phyloP scores from a whole-genome alignment of 2,113 vertebrate genomes.

The Benitochromis conjunctus region DNA sequence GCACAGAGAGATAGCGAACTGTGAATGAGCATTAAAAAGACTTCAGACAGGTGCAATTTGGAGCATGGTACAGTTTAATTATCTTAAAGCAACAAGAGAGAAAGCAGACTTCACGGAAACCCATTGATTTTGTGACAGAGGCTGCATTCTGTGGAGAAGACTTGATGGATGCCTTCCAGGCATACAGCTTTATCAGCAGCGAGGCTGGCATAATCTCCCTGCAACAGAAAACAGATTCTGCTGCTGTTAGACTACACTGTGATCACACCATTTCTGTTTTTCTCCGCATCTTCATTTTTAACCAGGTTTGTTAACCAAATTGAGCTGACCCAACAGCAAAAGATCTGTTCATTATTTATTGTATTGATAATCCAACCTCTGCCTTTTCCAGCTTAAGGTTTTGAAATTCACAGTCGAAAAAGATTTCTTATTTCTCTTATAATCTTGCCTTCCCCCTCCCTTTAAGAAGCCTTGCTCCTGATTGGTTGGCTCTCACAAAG shows the following conservation, averaged over 20 bases:
- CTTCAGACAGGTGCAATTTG: background rate
- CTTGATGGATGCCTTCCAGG: constrained; percentile 44
- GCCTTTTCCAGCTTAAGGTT: background rate
- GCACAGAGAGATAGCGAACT: background rate
- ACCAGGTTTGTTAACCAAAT: background rate
- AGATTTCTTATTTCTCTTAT: background rate
- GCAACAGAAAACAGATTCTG: constrained; percentile 9
- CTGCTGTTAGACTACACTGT: constrained; percentile 13
- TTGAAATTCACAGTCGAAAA: background rate
- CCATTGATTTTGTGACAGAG: constrained; percentile 60
- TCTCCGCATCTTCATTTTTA: background rate
- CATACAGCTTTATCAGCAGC: constrained; percentile 55
- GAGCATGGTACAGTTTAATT: constrained; percentile 21
- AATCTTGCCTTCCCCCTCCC: background rate
- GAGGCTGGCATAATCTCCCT: constrained; percentile 13
- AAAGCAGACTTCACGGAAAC: constrained; percentile 27
- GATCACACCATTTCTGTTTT: background rate
- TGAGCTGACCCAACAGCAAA: background rate
- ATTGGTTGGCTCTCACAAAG: background rate
- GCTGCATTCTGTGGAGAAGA: constrained; percentile 23
- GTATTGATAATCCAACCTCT: background rate
- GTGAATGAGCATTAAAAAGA: background rate
- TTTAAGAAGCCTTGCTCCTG: background rate
- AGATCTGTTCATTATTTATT: background rate
- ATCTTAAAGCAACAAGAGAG: constrained; percentile 34